Base-by-base conservation (phyloP, 2,113 vertebrate species). In the Myrmecophaga tridactyla region DNA sequence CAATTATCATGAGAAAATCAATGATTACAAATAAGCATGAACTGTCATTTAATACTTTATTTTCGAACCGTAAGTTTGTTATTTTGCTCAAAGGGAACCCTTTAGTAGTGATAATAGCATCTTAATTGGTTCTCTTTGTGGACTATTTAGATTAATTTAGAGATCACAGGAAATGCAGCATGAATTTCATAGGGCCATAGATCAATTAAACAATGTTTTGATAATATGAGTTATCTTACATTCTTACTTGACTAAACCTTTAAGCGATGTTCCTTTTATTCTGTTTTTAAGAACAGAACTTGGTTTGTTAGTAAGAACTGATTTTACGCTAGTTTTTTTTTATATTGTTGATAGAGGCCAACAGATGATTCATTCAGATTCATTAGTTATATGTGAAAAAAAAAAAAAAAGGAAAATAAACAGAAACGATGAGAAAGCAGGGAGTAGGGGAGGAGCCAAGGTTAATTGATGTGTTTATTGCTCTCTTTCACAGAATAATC, bases 191-290 rank as follows among this genome's bases (percentile, higher is more conserved):
- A 43, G 39, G 10, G 4, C 70, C 11, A 58, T 67, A 58, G 48
- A 23, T 67, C 46, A 60, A 70, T 21, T 84, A 36, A 63, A 51
- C 2, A 81, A 31, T 67, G 70, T 63, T 48, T 34, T 75, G 21
- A 21, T 82, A 96, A 86, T 14, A 10, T 94, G 62, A 86, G 2
- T 9, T 78, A 76, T 56, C 92, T 89, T 81, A 51, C 58, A 90
- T 96, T 1, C 7, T 53, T 70, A 23, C 87, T 81, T 92, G n/a
- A 27, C 34, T 95, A 9, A 13, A 91, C 1, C 17, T 78, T 48
- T 12, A 6, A 23, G 36, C 56, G 70, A 34, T 75, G 1, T 43
- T 62, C 58, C 7, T 34, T 25, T 65, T 85, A 62, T 76, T 72
- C 27, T n/a, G 27, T 80, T 94, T 87, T 85, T 8, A 94, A 89